These are phyloP conservation scores for Lophius americanus DNA, from an alignment of 2,797 vertebrate genomes.

Conservation along the genomic window DNA sequence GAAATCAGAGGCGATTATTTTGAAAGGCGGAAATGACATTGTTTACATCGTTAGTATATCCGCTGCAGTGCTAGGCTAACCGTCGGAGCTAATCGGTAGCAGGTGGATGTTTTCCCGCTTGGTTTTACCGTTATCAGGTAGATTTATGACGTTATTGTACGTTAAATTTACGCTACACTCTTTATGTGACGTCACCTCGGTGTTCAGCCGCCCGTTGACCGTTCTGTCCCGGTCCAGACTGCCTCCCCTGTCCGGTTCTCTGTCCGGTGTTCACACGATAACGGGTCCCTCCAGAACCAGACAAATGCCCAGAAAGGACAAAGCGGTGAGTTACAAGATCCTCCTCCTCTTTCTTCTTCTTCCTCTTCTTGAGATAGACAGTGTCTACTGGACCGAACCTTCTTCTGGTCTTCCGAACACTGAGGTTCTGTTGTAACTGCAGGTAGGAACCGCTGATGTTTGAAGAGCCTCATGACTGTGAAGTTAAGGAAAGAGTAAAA, in stretches of 20 bases:
- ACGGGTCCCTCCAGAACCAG: background rate
- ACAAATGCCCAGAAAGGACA: constrained; percentile 61
- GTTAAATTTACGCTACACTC: background rate
- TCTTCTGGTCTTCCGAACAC: too few species aligned
- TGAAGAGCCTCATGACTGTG: too few species aligned
- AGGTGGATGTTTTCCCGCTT: constrained; percentile 27
- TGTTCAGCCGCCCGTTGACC: background rate
- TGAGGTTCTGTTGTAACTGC: too few species aligned
- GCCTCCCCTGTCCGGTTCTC: background rate
- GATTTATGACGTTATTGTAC: background rate
- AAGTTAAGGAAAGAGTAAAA: too few species aligned
- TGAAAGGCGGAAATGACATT: constrained; percentile 33
- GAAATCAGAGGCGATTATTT: background rate
- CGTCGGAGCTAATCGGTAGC: constrained; percentile 7
- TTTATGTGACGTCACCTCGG: background rate
- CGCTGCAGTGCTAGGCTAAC: background rate
- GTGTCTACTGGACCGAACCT: too few species aligned
- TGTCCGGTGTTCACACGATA: background rate
- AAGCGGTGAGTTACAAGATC: constrained; percentile 23
- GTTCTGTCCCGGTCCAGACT: background rate
- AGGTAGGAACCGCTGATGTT: too few species aligned
- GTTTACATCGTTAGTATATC: constrained; percentile 25
- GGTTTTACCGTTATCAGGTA: accelerated
- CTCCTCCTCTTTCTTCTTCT: background rate
- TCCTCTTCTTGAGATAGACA: too few species aligned